Base-by-base conservation (phyloP, 2,888 invertebrate genomes). In the Dryadula phaetusa region DNA sequence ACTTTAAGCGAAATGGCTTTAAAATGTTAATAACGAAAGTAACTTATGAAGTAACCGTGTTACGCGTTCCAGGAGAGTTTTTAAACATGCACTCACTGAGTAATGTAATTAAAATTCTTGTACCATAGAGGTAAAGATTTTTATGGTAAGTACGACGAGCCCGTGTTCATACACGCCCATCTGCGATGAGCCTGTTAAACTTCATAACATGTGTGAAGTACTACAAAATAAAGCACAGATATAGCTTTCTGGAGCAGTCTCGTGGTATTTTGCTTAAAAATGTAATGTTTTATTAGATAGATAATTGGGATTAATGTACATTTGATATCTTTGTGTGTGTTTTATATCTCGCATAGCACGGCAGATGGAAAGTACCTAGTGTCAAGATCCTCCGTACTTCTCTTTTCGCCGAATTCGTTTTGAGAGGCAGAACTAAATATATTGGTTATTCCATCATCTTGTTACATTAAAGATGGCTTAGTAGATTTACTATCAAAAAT, bases 81-180 rank as follows among this genome's bases (percentile, higher is more conserved):
- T 40, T 40, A 56, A 46, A 40, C 56, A 40, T 56, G 40, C 56
- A 25, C 46, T 22, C 28, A 25, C 53, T 53, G 22, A n/a, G 56
- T 56, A 56, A 56, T 56, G 56, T 56, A 56, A 56, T 56, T 56
- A 56, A 40, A 56, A 56, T 40, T 56, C 56, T 56, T 56, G 56
- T 56, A 56, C n/a, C 46, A 37, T 16, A 32, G 40, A 22, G 16
- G 40, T 47, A 32, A 69, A 60, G 52, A 56, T 66, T 69, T 69
- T 69, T 49, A 28, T 53, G 37, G 62, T 28, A 64, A 67, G 64
- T 67, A 67, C 62, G 67, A 65, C 65, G 44, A 44, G 60, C 66
- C 44, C 65, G 67, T 66, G 70, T 64, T 66, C 70, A 70, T 71
- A 74, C 67, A 68, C 52, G 66, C 69, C 70, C 74, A 67, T 73